A percentile compares a stretch with the other conserved stretches of the same genome.
phyloP scores from a whole-genome alignment of 2,113 vertebrate genomes.

The Neoarius graeffei region DNA sequence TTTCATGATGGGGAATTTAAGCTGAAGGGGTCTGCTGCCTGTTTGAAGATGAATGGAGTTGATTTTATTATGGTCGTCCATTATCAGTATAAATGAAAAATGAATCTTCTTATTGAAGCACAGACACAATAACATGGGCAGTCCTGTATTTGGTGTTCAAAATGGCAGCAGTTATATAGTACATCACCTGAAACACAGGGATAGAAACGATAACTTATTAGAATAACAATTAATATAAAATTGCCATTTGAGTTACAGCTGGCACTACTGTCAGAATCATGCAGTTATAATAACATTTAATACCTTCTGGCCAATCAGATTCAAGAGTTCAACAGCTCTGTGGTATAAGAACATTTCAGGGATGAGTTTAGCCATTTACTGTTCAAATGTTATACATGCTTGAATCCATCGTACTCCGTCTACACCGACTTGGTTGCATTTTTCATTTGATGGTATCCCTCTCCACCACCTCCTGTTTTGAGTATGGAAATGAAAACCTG shows the following conservation, averaged over 20 bases:
- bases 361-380: neutral
- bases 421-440: constrained; percentile 55
- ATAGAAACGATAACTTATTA: neutral
- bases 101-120: neutral
- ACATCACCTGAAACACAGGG: neutral
- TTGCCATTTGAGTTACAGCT: neutral
- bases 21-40: neutral
- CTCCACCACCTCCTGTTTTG: neutral
- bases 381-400: constrained; percentile 29
- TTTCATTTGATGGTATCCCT: neutral
- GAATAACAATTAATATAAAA: neutral
- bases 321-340: neutral
- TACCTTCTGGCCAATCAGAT: neutral
- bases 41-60: neutral
- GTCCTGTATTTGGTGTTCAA: neutral
- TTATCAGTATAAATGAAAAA: neutral
- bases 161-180: neutral
- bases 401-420: constrained; percentile 77
- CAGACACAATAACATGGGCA: neutral
- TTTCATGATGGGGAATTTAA: neutral
- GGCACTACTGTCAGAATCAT: neutral
- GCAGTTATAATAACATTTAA: neutral
- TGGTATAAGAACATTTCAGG: neutral
- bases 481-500: constrained; percentile 21
- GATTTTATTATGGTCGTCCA: neutral